Evolutionary conservation across 1,140 invertebrate genomes (phyloP).

Genomic region (Stratiolaelaps scimitus): DNA sequence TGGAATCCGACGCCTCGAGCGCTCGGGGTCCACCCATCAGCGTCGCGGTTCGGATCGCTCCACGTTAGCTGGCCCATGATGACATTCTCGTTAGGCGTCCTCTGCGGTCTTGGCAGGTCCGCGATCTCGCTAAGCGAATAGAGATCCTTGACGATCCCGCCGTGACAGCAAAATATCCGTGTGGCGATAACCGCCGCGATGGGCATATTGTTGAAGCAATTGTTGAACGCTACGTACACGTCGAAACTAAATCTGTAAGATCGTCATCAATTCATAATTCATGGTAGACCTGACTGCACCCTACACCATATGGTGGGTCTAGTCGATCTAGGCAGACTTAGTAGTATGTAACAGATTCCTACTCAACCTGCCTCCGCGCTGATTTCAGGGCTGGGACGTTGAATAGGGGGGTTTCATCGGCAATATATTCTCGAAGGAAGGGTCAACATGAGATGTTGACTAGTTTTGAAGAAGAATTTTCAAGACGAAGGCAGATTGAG

Average conservation of each 20-base stretch:
- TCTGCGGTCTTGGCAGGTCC: conserved; percentile 47
- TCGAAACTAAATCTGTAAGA: conserved; percentile 18
- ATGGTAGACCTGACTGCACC: too few species aligned
- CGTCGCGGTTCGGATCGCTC: conserved; percentile 49
- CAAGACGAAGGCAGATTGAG: too few species aligned
- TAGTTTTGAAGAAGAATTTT: too few species aligned
- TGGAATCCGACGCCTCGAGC: conserved; percentile 49
- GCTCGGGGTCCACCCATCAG: conserved; percentile 49
- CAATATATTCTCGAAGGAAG: too few species aligned
- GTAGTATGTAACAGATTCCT: too few species aligned
- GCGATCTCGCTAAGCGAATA: conserved; percentile 48
- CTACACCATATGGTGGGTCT: too few species aligned
- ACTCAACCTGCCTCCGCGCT: too few species aligned
- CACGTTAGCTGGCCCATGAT: conserved; percentile 51
- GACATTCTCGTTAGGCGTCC: conserved; percentile 48
- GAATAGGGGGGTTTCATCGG: too few species aligned
- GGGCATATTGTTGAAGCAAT: conserved; percentile 49
- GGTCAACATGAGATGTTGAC: too few species aligned
- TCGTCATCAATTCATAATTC: background rate
- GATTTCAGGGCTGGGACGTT: too few species aligned
- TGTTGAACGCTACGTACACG: conserved; percentile 42
- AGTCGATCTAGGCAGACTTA: too few species aligned
- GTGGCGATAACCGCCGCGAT: conserved; percentile 45
- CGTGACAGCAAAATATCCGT: conserved; percentile 46
- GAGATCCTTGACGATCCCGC: conserved; percentile 44